Evolutionary conservation across 1,140 invertebrate genomes (phyloP), one percentile per base, ranked within the genome.

Genomic region (Lethocerus indicus): DNA sequence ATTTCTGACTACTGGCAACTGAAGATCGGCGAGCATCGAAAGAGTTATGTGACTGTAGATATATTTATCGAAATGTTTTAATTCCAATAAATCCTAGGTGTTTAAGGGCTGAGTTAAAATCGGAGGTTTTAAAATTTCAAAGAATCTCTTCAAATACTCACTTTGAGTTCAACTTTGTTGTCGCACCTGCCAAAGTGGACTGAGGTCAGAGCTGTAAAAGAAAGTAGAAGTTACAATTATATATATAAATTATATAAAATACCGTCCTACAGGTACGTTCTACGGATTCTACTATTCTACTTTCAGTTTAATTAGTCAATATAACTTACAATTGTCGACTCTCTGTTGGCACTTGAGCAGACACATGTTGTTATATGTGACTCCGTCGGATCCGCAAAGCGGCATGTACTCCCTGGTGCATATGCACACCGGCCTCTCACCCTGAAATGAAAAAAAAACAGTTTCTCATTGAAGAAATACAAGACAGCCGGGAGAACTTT

Each of bases 361-460:
- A 37, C 46, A 52, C 18, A n/a, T 26, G 26, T 52, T 52, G n/a
- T 14, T 26, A 28, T 52, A 52, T 16, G 50, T 52, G 4, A 25
- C 28, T 16, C 45, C 26, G 32, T 52, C 36, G 26, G 44, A 49
- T 3, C 45, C 50, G 29, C 50, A 52, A 24, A 52, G 45, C 39
- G 50, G 50, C 47, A 42, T 49, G 36, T 47, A 35, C 2, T 54
- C 21, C 14, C 3, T 44, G 9, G 41, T 55, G 41, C 57, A 58
- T 0, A 56, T 39, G 27, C 44, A 47, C 5, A 29, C 7, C 4
- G 23, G 7, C 4, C 13, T 18, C 41, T 24, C 21, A 7, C 6
- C 37, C 37, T 40, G 37, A 5, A 40, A 5, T 47, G 9, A 26
- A 45, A 6, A 20, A 32, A 44, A 40, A 20, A 50, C 20, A 28